Conservation (phyloP, 2,113 vertebrate genomes). For the Rhinolophus sinicus region DNA sequence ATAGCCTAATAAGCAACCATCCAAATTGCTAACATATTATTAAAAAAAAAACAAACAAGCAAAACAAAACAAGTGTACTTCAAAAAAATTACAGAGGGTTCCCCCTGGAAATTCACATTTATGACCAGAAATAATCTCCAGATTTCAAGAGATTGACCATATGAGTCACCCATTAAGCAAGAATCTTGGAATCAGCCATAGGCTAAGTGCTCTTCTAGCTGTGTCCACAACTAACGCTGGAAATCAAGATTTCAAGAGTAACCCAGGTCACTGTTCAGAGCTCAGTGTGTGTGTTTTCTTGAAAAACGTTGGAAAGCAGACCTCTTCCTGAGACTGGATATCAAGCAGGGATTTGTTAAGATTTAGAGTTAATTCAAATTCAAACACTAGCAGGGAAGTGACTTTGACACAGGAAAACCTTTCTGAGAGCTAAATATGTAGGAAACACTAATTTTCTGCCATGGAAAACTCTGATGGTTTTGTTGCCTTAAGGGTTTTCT, state of each 20-base stretch:
- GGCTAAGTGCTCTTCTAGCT: neutral
- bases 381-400: neutral
- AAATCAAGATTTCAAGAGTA: slow-evolving; percentile 45
- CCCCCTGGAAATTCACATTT: neutral
- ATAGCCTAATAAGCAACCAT: neutral
- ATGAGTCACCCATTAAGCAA: slow-evolving; percentile 5
- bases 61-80: slow-evolving; percentile 9
- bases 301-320: slow-evolving; percentile 22
- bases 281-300: slow-evolving; percentile 34
- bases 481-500: neutral
- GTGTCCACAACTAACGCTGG: neutral
- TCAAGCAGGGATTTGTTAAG: neutral
- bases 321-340: neutral
- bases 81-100: neutral
- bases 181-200: neutral
- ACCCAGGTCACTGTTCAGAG: neutral
- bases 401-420: neutral
- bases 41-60: neutral
- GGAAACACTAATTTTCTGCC: neutral
- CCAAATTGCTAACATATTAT: neutral
- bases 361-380: slow-evolving; percentile 45
- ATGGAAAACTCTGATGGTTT: neutral
- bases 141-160: neutral
- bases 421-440: neutral
- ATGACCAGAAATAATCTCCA: neutral